A percentile compares a stretch with the other conserved stretches of the same genome.
Conservation (phyloP, 1,140 invertebrate genomes). For the Drosophila dunni region DNA sequence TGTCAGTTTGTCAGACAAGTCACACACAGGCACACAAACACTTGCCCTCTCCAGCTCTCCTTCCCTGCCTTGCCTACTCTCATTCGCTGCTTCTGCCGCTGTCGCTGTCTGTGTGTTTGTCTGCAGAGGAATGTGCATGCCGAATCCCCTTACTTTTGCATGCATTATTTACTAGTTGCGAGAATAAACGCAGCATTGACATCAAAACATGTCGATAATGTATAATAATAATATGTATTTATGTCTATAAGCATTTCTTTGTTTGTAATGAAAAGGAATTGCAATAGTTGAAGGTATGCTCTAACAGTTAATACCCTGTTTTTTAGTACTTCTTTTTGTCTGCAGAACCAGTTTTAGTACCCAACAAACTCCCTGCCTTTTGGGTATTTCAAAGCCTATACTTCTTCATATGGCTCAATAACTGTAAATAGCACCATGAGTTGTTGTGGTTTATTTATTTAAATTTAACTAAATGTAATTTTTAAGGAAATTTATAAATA, state of each 20-base stretch:
- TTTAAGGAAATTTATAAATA: too few species aligned
- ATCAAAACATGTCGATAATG: background rate
- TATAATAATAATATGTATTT: background rate
- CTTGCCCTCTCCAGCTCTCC: background rate
- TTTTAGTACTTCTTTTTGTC: too few species aligned
- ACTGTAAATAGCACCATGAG: conserved; percentile 15
- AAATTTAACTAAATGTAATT: background rate
- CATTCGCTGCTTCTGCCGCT: background rate
- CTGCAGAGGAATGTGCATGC: conserved; percentile 24
- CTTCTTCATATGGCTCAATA: background rate
- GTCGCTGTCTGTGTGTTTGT: background rate
- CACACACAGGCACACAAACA: background rate
- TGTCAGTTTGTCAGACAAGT: background rate
- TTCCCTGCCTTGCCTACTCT: background rate
- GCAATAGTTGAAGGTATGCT: background rate
- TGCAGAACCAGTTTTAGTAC: too few species aligned
- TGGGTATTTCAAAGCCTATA: too few species aligned
- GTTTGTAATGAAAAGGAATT: background rate
- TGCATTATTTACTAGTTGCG: conserved; percentile 14
- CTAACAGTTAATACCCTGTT: background rate
- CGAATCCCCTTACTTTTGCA: conserved; percentile 18
- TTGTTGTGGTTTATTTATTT: conserved; percentile 11
- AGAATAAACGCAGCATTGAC: background rate
- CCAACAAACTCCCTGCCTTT: too few species aligned
- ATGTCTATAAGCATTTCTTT: conserved; percentile 5